Conservation (phyloP, 2,888 invertebrate species). For the Hedya salicella region DNA sequence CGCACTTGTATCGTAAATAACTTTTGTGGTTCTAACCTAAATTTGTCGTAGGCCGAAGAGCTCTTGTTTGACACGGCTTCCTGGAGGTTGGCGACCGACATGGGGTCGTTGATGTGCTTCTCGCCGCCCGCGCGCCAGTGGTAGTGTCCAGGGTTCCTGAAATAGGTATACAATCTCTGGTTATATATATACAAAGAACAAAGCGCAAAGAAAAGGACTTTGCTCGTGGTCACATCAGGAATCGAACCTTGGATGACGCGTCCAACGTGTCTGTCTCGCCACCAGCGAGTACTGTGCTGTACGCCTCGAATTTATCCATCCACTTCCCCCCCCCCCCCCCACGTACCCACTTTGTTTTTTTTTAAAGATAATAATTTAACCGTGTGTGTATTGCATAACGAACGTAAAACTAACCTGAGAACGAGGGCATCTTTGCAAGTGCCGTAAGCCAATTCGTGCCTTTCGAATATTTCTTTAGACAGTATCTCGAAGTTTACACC, state of each 20-base stretch:
- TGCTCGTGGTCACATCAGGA: no score
- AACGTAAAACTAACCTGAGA: constrained; percentile 78
- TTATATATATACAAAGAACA: no score
- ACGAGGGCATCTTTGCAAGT: constrained; percentile 88
- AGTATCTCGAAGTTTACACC: constrained; percentile 96
- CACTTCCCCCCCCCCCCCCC: no score
- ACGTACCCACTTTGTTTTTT: no score
- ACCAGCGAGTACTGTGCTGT: no score
- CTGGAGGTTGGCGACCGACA: constrained; percentile 89
- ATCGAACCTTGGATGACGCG: no score
- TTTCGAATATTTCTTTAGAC: constrained; percentile 92
- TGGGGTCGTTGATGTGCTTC: constrained; percentile 98
- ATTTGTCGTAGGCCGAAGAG: constrained; percentile 92
- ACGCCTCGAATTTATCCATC: no score
- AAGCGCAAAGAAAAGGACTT: no score
- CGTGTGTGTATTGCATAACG: no score
- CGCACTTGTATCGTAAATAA: no score
- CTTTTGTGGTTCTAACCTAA: constrained; percentile 59
- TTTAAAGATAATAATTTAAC: not conserved
- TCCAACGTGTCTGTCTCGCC: no score
- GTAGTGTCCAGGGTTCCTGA: constrained; percentile 95
- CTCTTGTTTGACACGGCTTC: constrained; percentile 95
- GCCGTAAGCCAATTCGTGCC: constrained; percentile 91
- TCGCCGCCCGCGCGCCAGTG: constrained; percentile 99
- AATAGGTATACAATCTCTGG: constrained; percentile 65